Evolutionary conservation across 2,888 invertebrate genomes (phyloP), one percentile per base, ranked within the genome.

Genomic region (Hydraecia micacea): DNA sequence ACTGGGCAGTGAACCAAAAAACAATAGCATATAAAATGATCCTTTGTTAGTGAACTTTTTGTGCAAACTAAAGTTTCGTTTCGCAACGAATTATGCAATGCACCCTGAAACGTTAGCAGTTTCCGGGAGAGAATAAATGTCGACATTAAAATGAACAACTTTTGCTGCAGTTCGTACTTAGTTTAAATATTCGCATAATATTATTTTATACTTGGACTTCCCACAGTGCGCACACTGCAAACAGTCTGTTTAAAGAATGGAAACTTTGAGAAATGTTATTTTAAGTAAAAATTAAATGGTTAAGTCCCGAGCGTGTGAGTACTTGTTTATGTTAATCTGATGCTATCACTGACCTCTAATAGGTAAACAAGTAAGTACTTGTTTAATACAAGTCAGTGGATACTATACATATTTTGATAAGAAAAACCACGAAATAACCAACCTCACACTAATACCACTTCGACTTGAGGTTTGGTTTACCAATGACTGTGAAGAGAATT

Each of bases 61-160:
- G 68, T 73, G 36, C 46, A 28, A 42, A 60, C 15, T 69, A 69
- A 36, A 70, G 58, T 49, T 73, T 42, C 55, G 65, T 85, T 68
- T 76, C 68, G 65, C 32, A 67, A 79, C 62, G 36, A 74, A 79
- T 76, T 77, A 73, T 79, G 62, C 63, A 73, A 46, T 67, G 69
- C 72, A 67, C 68, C 73, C 81, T 76, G 75, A 65, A 79, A 77
- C 46, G 74, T 60, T 74, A 36, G 46, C 65, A 69, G 67, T 66
- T 76, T 77, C 82, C 75, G 71, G 75, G 49, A 76, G 84, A 69
- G 49, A 72, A 84, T 84, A 81, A 86, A 82, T 76, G 87, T 80
- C 69, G 71, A 67, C 77, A 72, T 85, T 86, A 73, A 71, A 86
- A 79, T 82, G 66, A 73, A 69, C 66, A 81, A 86, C 65, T 79